Evolutionary conservation across 2,113 vertebrate genomes (phyloP).

Genomic region (Recurvirostra avosetta): DNA sequence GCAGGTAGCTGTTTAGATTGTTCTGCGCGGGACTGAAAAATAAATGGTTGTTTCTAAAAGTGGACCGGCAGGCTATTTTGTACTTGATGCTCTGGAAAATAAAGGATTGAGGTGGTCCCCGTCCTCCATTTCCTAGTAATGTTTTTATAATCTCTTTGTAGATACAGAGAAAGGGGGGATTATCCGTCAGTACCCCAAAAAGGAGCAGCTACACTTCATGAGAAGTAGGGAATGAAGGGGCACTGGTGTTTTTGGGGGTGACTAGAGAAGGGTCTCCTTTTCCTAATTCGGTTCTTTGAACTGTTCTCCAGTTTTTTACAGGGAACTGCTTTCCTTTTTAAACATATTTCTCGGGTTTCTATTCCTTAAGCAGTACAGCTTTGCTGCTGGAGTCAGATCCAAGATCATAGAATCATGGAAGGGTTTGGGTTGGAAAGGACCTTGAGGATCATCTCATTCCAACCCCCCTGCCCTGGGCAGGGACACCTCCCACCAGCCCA

Average conservation of each 20-base stretch:
- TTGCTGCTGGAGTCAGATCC: background rate
- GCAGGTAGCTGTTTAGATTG: background rate
- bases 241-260: background rate
- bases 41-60: background rate
- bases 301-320: background rate
- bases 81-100: background rate
- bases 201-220: background rate
- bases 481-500: background rate
- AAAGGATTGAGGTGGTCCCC: background rate
- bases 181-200: background rate
- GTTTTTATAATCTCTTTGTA: background rate
- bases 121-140: background rate
- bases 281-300: background rate
- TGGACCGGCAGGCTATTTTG: background rate
- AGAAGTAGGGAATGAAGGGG: background rate
- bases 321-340: background rate
- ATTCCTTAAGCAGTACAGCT: background rate
- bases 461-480: background rate
- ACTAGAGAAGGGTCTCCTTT: background rate
- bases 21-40: background rate
- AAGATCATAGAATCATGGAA: background rate
- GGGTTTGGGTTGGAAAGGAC: background rate
- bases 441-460: background rate
- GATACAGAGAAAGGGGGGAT: background rate
- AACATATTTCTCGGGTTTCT: background rate